phyloP scores from a whole-genome alignment of 2,888 invertebrate genomes.

The Aromia moschata region DNA sequence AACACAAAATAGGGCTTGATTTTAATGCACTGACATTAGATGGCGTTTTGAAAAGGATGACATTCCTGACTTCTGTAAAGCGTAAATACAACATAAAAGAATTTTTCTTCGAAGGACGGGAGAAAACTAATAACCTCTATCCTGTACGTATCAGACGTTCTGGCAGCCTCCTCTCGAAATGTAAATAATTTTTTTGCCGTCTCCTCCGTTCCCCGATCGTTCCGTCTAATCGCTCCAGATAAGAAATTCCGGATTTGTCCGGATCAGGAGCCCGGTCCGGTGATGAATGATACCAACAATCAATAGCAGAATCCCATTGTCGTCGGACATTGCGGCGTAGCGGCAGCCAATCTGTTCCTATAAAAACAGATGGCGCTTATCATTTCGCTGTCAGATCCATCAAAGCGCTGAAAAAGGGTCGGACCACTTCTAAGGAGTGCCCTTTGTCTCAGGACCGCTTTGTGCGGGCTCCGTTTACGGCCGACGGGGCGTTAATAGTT shows the following conservation, averaged over 20 bases:
- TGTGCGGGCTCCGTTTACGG: slow-evolving; percentile 32
- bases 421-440: slow-evolving; percentile 33
- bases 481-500: too few relatives aligned
- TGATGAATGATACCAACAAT: background rate
- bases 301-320: slow-evolving; percentile 5
- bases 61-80: too few relatives aligned
- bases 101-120: too few relatives aligned
- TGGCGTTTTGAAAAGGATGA: too few relatives aligned
- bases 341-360: background rate
- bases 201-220: background rate
- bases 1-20: too few relatives aligned
- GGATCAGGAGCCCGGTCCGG: background rate
- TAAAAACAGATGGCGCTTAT: slow-evolving; percentile 26
- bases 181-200: too few relatives aligned
- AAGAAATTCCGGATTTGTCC: background rate
- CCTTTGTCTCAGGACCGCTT: slow-evolving; percentile 33
- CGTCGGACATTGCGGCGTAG: background rate
- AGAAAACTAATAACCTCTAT: too few relatives aligned
- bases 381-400: slow-evolving; percentile 29
- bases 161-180: too few relatives aligned
- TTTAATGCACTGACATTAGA: too few relatives aligned
- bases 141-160: too few relatives aligned
- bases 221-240: background rate
- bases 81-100: too few relatives aligned
- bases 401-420: slow-evolving; percentile 27